phyloP scores from a whole-genome alignment of 1,140 invertebrate genomes.

The Diploscapter pachys region DNA sequence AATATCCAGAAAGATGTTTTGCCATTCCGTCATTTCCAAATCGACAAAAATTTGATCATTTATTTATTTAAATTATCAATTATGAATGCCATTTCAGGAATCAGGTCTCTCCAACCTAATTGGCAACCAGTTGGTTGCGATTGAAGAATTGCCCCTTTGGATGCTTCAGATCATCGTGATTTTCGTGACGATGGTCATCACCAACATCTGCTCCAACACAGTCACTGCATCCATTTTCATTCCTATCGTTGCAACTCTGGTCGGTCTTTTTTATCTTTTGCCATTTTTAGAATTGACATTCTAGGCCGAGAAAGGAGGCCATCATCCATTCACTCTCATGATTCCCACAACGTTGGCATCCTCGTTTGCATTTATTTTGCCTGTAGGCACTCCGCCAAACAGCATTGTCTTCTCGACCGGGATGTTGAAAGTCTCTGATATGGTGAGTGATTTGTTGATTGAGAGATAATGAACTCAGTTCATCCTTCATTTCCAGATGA shows the following conservation, averaged over 20 bases:
- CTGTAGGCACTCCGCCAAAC: slow-evolving; percentile 84
- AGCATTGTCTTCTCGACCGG: slow-evolving; percentile 75
- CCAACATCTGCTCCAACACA: slow-evolving; percentile 63
- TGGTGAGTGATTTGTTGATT: slow-evolving; percentile 51
- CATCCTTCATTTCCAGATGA: slow-evolving; percentile 32
- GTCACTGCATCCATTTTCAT: slow-evolving; percentile 62
- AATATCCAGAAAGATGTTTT: too few species aligned
- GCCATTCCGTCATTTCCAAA: too few species aligned
- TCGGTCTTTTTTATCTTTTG: slow-evolving; percentile 7
- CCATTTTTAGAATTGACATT: neutral
- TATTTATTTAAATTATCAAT: neutral
- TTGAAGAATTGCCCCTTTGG: slow-evolving; percentile 53
- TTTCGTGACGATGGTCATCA: slow-evolving; percentile 59
- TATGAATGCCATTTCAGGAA: slow-evolving; percentile 30
- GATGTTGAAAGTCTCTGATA: slow-evolving; percentile 60
- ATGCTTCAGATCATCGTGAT: slow-evolving; percentile 56
- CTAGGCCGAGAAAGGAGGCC: slow-evolving; percentile 26
- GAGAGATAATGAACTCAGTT: neutral
- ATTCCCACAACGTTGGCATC: slow-evolving; percentile 75
- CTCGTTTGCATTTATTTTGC: slow-evolving; percentile 73
- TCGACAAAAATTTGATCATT: too few species aligned
- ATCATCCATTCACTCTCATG: slow-evolving; percentile 80
- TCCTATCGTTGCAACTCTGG: slow-evolving; percentile 51
- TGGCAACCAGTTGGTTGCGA: slow-evolving; percentile 48
- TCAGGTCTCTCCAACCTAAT: slow-evolving; percentile 47